Conservation (phyloP, 2,888 invertebrate genomes). For the Cephus pulcher region DNA sequence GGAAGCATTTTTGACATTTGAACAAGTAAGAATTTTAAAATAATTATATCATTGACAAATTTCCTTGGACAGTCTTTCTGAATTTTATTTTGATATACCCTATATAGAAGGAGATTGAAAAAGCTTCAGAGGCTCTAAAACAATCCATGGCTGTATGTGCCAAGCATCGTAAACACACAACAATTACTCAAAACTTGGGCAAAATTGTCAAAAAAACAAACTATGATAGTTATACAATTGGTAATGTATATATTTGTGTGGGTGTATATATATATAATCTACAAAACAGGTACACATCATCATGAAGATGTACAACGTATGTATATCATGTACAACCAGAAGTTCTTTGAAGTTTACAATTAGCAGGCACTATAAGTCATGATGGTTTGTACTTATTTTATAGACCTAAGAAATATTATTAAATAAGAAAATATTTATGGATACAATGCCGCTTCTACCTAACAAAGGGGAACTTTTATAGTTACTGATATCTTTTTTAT, state of each 20-base stretch:
- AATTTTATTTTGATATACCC: neutral
- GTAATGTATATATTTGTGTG: constrained; percentile 48
- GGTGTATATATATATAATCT: no score
- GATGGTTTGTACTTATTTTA: no score
- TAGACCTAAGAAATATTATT: no score
- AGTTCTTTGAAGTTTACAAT: neutral
- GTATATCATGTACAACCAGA: no score
- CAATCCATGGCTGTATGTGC: constrained; percentile 84
- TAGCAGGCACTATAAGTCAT: neutral
- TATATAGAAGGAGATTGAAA: constrained; percentile 73
- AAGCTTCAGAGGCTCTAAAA: constrained; percentile 82
- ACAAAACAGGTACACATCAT: no score
- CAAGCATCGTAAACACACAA: constrained; percentile 75
- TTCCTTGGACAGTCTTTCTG: neutral
- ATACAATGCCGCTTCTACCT: no score
- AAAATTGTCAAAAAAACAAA: constrained; percentile 83
- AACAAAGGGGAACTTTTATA: no score
- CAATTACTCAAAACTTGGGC: constrained; percentile 83
- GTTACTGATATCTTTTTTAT: no score
- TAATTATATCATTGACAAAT: neutral
- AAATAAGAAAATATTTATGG: no score
- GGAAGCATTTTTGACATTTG: constrained; percentile 94
- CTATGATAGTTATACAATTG: constrained; percentile 80
- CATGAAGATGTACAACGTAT: no score
- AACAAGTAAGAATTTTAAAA: constrained; percentile 68